Base-by-base conservation (phyloP, 2,113 vertebrate genomes). In the Misgurnus mizolepis region DNA sequence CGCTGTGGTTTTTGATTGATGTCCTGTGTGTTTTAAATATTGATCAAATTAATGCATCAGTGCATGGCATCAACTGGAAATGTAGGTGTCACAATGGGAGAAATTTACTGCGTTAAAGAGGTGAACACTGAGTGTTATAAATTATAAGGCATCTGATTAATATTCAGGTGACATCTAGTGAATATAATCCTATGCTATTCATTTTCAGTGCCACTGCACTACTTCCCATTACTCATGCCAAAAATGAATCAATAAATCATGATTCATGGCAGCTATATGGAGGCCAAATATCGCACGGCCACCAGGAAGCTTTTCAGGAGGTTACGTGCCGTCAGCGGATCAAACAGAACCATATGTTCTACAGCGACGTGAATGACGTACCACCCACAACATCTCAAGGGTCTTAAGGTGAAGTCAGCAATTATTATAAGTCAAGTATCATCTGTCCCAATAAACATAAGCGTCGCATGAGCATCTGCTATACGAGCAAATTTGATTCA, bases 171-270 rank as follows among this genome's bases (percentile, higher is more conserved):
- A n/a, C 49, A 82, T 55, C 18, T 56, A 55, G 58, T 62, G 39
- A 50, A 78, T 61, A 66, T 66, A 71, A 56, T 45, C 50, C 75
- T 45, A 60, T 47, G 27, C 55, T 67, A 50, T 70, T 82, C 62
- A 27, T 65, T 56, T 81, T 72, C 60, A 39, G 65, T 14, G 14
- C 74, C 45, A 55, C 27, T 34, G 61, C 62, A 55, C 62, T 18
- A 41, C 61, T 66, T 53, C 17, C 45, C 61, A 76, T 76, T 49
- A 76, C 74, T 66, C 74, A 66, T 76, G 74, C 61, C 74, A 76
- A 66, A 76, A 65, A 65, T 76, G 27, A 76, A 76, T 76, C 74
- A 76, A 76, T 76, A 76, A 76, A 65, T 76, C 74, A 76, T 76
- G 74, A 66, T 17, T 76, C 61, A 41, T 50, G 47, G 61, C 74